Conservation (phyloP, 2,888 invertebrate genomes). For the Epirrita christyi region DNA sequence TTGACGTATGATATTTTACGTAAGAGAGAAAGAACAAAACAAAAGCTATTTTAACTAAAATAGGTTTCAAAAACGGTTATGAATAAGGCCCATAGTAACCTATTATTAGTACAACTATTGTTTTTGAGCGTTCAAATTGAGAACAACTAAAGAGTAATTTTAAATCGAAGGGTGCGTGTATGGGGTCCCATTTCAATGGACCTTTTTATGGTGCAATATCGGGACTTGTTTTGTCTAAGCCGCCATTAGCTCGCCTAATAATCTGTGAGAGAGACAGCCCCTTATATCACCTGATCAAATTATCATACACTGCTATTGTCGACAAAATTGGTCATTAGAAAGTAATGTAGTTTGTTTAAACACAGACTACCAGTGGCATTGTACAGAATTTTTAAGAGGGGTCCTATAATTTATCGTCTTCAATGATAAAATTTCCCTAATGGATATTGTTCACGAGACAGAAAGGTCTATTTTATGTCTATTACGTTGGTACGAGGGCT, state of each 20-base stretch:
- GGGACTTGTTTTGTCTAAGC: conserved; percentile 70
- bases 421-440: conserved; percentile 75
- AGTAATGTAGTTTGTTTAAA: conserved; percentile 79
- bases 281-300: conserved; percentile 69
- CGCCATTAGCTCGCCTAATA: conserved; percentile 73
- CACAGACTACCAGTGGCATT: conserved; percentile 64
- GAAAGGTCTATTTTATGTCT: conserved; percentile 58
- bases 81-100: too few species aligned
- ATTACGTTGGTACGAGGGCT: conserved; percentile 45
- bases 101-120: conserved; percentile 50
- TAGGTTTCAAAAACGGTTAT: too few species aligned
- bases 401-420: conserved; percentile 71
- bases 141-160: conserved; percentile 65
- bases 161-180: conserved; percentile 67
- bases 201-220: conserved; percentile 67
- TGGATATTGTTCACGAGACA: conserved; percentile 73
- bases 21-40: too few species aligned
- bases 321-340: conserved; percentile 70
- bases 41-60: too few species aligned
- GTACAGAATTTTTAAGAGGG: conserved; percentile 59
- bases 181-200: conserved; percentile 66
- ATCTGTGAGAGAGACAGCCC: conserved; percentile 54
- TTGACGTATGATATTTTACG: too few species aligned
- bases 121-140: conserved; percentile 50
- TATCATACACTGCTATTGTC: conserved; percentile 70